phyloP scores from a whole-genome alignment of 2,113 vertebrate genomes.

The Hippocampus barbouri region DNA sequence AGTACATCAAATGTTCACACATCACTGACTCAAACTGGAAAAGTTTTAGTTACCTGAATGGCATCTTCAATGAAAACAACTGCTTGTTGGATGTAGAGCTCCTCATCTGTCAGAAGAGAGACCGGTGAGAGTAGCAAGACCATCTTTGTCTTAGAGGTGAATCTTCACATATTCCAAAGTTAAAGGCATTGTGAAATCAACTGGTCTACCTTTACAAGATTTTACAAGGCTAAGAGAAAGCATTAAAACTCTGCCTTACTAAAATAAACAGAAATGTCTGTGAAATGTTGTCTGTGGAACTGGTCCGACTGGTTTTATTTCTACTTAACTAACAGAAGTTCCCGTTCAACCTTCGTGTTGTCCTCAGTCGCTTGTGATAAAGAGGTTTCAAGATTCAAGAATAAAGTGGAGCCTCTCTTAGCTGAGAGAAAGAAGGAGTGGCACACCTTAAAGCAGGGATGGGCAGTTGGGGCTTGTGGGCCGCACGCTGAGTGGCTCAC shows the following conservation, averaged over 20 bases:
- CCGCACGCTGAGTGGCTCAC: too few relatives aligned
- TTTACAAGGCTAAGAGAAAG: not conserved
- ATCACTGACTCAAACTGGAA: not conserved
- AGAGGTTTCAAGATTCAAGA: too few relatives aligned
- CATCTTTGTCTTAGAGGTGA: not conserved
- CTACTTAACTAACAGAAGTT: not conserved
- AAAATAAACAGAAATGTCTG: not conserved
- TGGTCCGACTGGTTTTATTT: constrained; percentile 16
- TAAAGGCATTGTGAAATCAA: not conserved
- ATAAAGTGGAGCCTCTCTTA: not conserved
- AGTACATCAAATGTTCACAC: not conserved
- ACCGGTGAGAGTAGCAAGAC: not conserved
- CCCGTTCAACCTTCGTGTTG: not conserved
- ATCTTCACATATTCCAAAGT: not conserved
- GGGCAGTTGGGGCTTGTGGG: too few relatives aligned
- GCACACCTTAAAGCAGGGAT: not conserved
- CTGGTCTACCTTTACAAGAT: not conserved
- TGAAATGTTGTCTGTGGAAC: constrained; percentile 16
- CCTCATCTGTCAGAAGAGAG: constrained; percentile 46
- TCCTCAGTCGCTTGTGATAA: too few relatives aligned
- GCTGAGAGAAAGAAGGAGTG: not conserved
- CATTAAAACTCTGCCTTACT: not conserved
- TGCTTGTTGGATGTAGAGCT: constrained; percentile 82
- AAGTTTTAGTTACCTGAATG: constrained; percentile 73
- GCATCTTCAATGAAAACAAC: constrained; percentile 92